These are phyloP conservation scores for Myopa testacea DNA, from an alignment of 2,888 invertebrate genomes.

Conservation along the genomic window DNA sequence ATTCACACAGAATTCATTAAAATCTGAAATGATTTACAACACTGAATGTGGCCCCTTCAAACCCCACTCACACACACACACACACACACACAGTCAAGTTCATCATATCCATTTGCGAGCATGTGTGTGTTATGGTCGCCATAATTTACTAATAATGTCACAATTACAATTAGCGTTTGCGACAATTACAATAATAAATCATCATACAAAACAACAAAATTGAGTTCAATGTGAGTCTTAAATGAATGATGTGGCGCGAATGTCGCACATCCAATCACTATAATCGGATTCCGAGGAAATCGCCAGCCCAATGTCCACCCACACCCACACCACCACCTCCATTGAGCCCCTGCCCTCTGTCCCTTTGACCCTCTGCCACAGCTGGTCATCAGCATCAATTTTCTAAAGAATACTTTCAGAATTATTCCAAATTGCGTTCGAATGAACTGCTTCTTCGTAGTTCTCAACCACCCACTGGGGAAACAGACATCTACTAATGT, in stretches of 20 bases:
- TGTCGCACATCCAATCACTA: neutral
- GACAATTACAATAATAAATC: constrained; percentile 52
- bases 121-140: neutral
- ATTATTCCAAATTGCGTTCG: neutral
- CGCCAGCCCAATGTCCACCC: neutral
- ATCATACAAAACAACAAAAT: constrained; percentile 28
- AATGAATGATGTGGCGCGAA: neutral
- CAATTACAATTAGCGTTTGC: constrained; percentile 50
- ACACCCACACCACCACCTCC: neutral
- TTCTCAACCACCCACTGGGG: constrained; percentile 21
- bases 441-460: constrained; percentile 24
- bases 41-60: neutral
- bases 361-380: neutral
- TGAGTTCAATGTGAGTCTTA: constrained; percentile 19
- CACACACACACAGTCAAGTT: neutral
- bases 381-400: too few species aligned
- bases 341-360: neutral
- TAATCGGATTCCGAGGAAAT: neutral
- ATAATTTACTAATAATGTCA: constrained; percentile 51
- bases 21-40: constrained; percentile 6
- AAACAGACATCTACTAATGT: neutral
- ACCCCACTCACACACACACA: neutral
- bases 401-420: neutral
- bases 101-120: too few species aligned
- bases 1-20: constrained; percentile 11